Conservation (phyloP, 2,113 vertebrate species). For the Sinocyclocheilus maitianheensis region DNA sequence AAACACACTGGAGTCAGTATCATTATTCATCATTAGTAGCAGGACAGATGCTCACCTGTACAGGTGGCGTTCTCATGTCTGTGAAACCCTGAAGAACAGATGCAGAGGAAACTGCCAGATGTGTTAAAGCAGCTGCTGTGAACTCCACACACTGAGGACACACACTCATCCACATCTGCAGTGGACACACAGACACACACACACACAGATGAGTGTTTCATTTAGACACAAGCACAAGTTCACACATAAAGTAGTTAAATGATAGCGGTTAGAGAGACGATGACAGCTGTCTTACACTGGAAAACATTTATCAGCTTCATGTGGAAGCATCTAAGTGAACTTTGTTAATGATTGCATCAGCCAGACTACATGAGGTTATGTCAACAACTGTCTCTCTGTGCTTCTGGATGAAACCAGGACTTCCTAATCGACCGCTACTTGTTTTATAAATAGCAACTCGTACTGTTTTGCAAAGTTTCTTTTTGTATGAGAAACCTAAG, state of each 20-base stretch:
- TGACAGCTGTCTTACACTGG: background rate
- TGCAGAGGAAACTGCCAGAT: constrained; percentile 60
- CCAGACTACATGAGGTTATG: too few relatives aligned
- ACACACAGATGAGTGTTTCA: background rate
- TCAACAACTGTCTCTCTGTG: background rate
- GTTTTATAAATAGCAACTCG: background rate
- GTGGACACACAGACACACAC: background rate
- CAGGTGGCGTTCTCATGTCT: constrained; percentile 32
- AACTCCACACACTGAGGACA: constrained; percentile 35
- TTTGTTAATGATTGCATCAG: background rate
- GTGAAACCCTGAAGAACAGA: constrained; percentile 61
- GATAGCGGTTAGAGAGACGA: background rate
- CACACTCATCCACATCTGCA: constrained; percentile 68
- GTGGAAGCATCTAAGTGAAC: background rate
- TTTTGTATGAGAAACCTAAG: background rate
- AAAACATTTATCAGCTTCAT: background rate
- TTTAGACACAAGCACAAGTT: background rate
- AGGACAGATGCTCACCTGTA: constrained; percentile 59
- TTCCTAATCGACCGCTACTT: background rate
- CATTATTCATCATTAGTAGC: background rate
- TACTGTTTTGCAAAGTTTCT: background rate
- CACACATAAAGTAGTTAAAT: background rate
- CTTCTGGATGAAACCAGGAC: too few relatives aligned
- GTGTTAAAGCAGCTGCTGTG: constrained; percentile 58
- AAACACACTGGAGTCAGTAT: background rate